Conservation (phyloP, 2,113 vertebrate species). For the Typhlomys cinereus region DNA sequence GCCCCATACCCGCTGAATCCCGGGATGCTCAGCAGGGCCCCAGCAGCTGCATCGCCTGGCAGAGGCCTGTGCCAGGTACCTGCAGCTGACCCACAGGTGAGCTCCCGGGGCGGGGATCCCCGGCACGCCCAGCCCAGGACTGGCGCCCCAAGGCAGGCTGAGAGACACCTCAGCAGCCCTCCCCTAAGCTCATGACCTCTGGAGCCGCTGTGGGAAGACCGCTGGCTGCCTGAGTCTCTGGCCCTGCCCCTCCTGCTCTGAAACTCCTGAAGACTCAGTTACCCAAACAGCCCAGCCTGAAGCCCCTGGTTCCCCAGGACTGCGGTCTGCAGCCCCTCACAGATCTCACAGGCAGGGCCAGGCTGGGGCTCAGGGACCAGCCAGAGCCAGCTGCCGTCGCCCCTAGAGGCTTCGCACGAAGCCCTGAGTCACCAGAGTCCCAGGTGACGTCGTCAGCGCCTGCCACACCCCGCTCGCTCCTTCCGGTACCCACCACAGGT, state of each 20-base stretch:
- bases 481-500: not conserved
- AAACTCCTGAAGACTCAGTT: not conserved
- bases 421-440: rapidly evolving
- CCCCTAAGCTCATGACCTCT: not conserved
- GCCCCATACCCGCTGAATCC: no score
- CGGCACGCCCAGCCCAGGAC: not conserved
- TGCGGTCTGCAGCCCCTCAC: no score
- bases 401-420: not conserved
- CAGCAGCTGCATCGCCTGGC: not conserved
- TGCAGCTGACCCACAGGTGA: no score
- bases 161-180: not conserved
- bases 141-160: not conserved
- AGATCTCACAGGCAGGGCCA: rapidly evolving
- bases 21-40: rapidly evolving
- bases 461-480: not conserved
- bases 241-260: not conserved
- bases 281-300: not conserved
- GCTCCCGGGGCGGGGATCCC: not conserved
- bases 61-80: no score
- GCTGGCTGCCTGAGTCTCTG: not conserved
- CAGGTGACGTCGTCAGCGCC: not conserved
- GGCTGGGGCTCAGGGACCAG: not conserved
- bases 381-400: rapidly evolving
- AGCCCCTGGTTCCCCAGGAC: not conserved
- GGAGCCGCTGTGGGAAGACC: not conserved